phyloP scores from a whole-genome alignment of 2,113 vertebrate genomes.

The Alexandromys fortis region DNA sequence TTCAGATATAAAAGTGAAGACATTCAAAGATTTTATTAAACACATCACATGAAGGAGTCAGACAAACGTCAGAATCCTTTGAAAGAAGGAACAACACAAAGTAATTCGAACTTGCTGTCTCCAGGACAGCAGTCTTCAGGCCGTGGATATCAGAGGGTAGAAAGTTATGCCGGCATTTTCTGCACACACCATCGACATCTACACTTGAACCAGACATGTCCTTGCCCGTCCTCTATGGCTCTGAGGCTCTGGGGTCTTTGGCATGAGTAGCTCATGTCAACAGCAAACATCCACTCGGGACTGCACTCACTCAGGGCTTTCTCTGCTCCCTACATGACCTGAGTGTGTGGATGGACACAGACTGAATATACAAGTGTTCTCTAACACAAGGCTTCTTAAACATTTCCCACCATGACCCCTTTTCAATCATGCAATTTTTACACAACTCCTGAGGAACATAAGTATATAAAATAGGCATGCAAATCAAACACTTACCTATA shows the following conservation, averaged over 20 bases:
- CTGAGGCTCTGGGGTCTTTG: not conserved
- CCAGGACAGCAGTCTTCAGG: not conserved
- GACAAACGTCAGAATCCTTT: not conserved
- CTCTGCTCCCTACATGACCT: not conserved
- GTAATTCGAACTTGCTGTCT: not conserved
- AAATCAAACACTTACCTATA: not conserved
- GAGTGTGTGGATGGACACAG: not conserved
- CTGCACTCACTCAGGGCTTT: not conserved
- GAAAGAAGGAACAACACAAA: not conserved
- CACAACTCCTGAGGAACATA: not conserved
- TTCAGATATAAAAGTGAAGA: slow-evolving; percentile 37
- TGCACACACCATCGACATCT: not conserved
- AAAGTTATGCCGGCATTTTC: not conserved
- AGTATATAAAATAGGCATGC: too few species aligned
- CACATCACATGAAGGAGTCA: not conserved
- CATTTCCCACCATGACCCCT: not conserved
- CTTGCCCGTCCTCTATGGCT: not conserved
- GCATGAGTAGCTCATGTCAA: not conserved
- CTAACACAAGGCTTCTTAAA: not conserved
- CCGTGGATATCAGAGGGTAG: not conserved
- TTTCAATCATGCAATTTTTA: not conserved
- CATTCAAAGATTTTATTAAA: not conserved
- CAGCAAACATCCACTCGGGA: not conserved
- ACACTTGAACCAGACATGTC: not conserved
- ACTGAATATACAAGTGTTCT: not conserved